A percentile compares a stretch with the other conserved stretches of the same genome.
phyloP scores from a whole-genome alignment of 2,797 vertebrate genomes.

The Malurus splendens region DNA sequence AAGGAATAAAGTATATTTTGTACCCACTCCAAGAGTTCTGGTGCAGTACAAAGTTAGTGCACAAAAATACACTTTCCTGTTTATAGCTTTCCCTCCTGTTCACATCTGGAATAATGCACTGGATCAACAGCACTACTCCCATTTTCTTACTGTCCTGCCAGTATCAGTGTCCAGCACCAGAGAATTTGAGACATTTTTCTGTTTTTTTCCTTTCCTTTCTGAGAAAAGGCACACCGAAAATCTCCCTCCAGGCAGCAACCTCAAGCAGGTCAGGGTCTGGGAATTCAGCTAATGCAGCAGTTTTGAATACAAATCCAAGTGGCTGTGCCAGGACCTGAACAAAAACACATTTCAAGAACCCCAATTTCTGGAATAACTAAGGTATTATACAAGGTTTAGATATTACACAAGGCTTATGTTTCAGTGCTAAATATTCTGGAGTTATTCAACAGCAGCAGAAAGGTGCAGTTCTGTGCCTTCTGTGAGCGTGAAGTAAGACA shows the following conservation, averaged over 20 bases:
- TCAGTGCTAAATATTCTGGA: not conserved
- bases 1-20: not conserved
- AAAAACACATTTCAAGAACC: slow-evolving; percentile 59
- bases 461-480: not conserved
- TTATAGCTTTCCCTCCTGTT: slow-evolving; percentile 43
- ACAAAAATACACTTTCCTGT: slow-evolving; percentile 54
- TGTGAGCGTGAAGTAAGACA: not conserved
- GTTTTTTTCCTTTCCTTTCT: slow-evolving; percentile 38
- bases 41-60: not conserved
- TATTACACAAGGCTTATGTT: not conserved
- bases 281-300: slow-evolving; percentile 45
- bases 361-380: slow-evolving; percentile 22
- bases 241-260: slow-evolving; percentile 10
- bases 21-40: not conserved
- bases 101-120: slow-evolving; percentile 58
- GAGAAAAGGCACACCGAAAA: slow-evolving; percentile 28
- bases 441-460: not conserved
- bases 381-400: not conserved
- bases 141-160: slow-evolving; percentile 51
- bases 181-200: slow-evolving; percentile 50
- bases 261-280: slow-evolving; percentile 54
- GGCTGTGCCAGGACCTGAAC: slow-evolving; percentile 46
- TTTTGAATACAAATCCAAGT: slow-evolving; percentile 29
- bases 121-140: slow-evolving; percentile 8
- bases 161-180: slow-evolving; percentile 35